Evolutionary conservation across 2,113 vertebrate genomes (phyloP), one percentile per base, ranked within the genome.

Genomic region (Nansenia antarctica): DNA sequence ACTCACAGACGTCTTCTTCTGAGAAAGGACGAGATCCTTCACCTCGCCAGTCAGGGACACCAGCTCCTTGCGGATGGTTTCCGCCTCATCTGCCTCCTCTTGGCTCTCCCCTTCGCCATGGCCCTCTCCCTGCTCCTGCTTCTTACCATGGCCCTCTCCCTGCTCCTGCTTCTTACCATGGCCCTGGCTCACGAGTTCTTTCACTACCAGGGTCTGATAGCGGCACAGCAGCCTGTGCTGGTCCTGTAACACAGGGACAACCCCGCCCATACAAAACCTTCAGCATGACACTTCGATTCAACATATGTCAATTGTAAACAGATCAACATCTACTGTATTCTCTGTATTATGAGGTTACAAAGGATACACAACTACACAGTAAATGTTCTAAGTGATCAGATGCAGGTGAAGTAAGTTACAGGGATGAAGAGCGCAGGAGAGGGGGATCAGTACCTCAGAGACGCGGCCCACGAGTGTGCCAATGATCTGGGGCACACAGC

Each of bases 401-500:
- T 54, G 7, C 24, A 1, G 1, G 22, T 2, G 2, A 3, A 14
- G 26, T 26, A n/a, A 8, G 26, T 12, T 20, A 26, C 30, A 24
- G 22, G 24, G 9, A 35, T 7, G n/a, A 61, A 61, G 8, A 34
- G 26, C 22, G 35, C 37, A 9, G 9, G 5, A 3, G 27, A 20
- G 18, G 18, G 18, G 57, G n/a, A 1, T 67, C 49, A 69, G 15
- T 94, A 99, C 97, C 88, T 94, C 77, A 45, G 95, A 87, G 58
- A 99, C 95, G 72, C 91, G 94, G 32, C 87, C 88, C 0, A 80
- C 89, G 53, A 99, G 93, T 52, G 94, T 93, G 79, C 87, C 80
- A 70, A 99, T 94, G 83, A 99, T 92, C 74, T 96, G 95, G 20
- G 96, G 97, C 47, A 99, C 98, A 55, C 96, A 98, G 92, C 95